These are phyloP conservation scores for Xestia ashworthii DNA, from an alignment of 2,888 invertebrate species.

Conservation along the genomic window DNA sequence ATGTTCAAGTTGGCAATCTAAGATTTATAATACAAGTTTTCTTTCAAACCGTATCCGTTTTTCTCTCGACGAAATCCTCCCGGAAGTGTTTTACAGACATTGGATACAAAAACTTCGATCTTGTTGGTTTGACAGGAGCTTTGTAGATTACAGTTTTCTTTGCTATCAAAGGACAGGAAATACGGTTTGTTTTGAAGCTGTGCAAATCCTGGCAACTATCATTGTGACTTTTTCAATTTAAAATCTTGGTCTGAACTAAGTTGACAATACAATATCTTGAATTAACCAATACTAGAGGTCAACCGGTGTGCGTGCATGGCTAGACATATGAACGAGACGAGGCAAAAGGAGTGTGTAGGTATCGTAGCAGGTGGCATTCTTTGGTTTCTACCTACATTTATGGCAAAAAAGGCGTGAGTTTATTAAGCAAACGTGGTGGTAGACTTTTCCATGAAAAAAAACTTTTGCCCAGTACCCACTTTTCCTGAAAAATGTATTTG, in stretches of 20 bases:
- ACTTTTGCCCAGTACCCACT: neutral
- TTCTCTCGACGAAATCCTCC: constrained; percentile 30
- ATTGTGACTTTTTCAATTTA: constrained; percentile 10
- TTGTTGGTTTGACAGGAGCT: constrained; percentile 36
- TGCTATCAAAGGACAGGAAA: constrained; percentile 34
- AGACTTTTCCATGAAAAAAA: neutral
- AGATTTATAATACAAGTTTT: constrained; percentile 53
- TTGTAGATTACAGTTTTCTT: constrained; percentile 43
- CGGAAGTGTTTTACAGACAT: constrained; percentile 38
- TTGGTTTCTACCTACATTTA: too few species aligned
- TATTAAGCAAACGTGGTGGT: neutral
- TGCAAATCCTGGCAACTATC: neutral
- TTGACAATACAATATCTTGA: neutral
- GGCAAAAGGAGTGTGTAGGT: too few species aligned
- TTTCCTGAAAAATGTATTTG: neutral
- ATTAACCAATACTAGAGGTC: too few species aligned
- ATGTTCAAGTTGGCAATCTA: constrained; percentile 28
- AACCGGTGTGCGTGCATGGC: too few species aligned
- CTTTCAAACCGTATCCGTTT: constrained; percentile 30
- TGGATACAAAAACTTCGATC: constrained; percentile 45
- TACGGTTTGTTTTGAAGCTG: constrained; percentile 11
- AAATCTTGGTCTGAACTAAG: neutral
- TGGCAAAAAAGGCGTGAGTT: too few species aligned
- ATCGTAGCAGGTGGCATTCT: too few species aligned
- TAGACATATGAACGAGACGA: too few species aligned